Percentiles rank a stretch among this genome's conserved stretches.
Evolutionary conservation across 2,113 vertebrate species (phyloP).

Genomic region (Coregonus clupeaformis): DNA sequence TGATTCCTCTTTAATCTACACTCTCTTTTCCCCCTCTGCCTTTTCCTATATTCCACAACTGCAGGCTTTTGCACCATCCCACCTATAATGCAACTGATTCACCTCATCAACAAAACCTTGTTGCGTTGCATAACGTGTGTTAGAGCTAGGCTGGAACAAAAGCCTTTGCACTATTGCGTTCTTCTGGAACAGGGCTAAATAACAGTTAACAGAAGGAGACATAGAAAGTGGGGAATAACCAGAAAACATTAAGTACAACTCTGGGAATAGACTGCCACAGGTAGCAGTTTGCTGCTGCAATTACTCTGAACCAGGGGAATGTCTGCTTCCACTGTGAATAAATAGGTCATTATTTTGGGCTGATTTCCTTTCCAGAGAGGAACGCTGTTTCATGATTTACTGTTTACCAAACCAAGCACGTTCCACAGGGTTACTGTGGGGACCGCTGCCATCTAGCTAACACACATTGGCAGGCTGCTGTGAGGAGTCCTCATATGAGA

Average conservation of each 20-base stretch:
- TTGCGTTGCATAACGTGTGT: too few relatives aligned
- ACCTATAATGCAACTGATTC: too few relatives aligned
- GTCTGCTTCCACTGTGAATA: constrained; percentile 30
- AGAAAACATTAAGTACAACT: constrained; percentile 15
- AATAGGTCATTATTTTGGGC: neutral
- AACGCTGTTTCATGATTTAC: constrained; percentile 1
- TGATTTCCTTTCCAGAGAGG: constrained; percentile 15
- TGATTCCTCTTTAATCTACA: too few relatives aligned
- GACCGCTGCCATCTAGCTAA: neutral
- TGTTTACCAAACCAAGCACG: constrained; percentile 9
- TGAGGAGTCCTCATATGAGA: neutral
- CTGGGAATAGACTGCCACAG: constrained; percentile 16
- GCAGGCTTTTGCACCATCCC: too few relatives aligned
- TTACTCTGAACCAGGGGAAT: constrained; percentile 33
- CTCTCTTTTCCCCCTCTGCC: too few relatives aligned
- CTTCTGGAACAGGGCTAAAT: too few relatives aligned
- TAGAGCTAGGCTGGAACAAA: too few relatives aligned
- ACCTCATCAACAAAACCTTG: too few relatives aligned
- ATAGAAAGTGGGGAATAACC: neutral
- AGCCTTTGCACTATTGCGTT: too few relatives aligned
- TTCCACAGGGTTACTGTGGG: neutral
- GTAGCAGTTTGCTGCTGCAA: constrained; percentile 26
- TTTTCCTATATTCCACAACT: too few relatives aligned
- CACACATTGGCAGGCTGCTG: neutral
- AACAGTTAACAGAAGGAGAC: too few relatives aligned